phyloP scores from a whole-genome alignment of 2,113 vertebrate genomes.

The rabbit (Oryctolagus cuniculus) region mOryCun1.1 NC_091438.1:131313501-131314000 shows the following conservation, averaged over 20 bases:
- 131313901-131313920: neutral
- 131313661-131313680: neutral
- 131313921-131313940: neutral
- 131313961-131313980: neutral
- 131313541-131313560: neutral
- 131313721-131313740: neutral
- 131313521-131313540: neutral
- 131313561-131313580: neutral
- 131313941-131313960: neutral
- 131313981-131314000: neutral
- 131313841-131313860: conserved; percentile 31
- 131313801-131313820: neutral
- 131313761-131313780: neutral
- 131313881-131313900: neutral
- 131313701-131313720: neutral
- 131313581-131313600: neutral
- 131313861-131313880: neutral
- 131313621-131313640: neutral
- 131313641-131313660: neutral
- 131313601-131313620: neutral
- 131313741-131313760: conserved; percentile 7
- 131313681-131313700: neutral
- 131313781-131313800: neutral
- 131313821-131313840: neutral
- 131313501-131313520: neutral